Evolutionary conservation across 1,140 invertebrate genomes (phyloP).

Genomic region (Wasmannia auropunctata): DNA sequence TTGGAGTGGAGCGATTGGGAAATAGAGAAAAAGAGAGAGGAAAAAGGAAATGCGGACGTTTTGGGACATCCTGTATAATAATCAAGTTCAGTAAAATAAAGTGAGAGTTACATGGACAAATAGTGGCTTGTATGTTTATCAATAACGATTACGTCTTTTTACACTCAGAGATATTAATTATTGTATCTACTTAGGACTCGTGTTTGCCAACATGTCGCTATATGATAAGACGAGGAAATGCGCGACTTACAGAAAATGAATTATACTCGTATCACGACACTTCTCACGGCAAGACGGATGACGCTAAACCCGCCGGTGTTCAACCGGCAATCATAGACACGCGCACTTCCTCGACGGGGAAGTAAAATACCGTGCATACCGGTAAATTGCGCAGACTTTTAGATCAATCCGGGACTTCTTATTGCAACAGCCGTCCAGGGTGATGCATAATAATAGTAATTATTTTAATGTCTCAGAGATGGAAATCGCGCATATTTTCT

Average conservation of each 20-base stretch:
- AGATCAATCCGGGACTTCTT: constrained; percentile 49
- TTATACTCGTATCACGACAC: constrained; percentile 27
- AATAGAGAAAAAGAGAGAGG: no score
- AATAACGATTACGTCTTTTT: not conserved
- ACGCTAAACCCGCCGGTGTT: constrained; percentile 43
- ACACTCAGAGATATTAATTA: not conserved
- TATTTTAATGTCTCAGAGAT: constrained; percentile 49
- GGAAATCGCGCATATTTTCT: constrained; percentile 27
- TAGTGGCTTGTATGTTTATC: not conserved
- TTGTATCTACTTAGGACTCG: not conserved
- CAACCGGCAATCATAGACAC: constrained; percentile 49
- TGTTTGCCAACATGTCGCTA: not conserved
- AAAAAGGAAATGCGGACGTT: not conserved
- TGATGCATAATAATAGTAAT: constrained; percentile 51
- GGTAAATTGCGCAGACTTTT: constrained; percentile 59
- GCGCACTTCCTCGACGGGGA: constrained; percentile 28
- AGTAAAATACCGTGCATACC: constrained; percentile 20
- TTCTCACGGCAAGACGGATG: constrained; percentile 33
- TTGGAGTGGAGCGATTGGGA: not conserved
- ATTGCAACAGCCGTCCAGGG: not conserved
- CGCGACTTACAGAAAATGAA: constrained; percentile 30
- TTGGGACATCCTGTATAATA: no score
- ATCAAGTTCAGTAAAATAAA: not conserved
- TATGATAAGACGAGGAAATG: not conserved
- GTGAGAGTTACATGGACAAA: not conserved